These are phyloP conservation scores for Microctonus brassicae DNA, from an alignment of 2,888 invertebrate species.

Conservation along the genomic window DNA sequence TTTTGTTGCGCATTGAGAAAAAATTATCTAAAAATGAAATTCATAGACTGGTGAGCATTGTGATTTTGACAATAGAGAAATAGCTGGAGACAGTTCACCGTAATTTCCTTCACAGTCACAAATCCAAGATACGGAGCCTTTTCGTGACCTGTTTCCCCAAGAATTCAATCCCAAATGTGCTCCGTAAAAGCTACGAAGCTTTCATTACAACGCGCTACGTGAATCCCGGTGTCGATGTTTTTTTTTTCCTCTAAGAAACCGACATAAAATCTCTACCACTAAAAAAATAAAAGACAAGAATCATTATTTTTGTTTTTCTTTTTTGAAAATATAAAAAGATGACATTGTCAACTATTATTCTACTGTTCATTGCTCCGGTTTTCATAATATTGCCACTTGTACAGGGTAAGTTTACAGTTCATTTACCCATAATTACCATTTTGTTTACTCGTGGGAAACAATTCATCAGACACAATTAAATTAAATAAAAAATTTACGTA, in stretches of 20 bases:
- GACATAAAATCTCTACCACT: background rate
- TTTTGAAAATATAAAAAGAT: background rate
- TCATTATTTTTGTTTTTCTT: background rate
- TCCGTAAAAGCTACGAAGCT: background rate
- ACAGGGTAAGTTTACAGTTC: conserved; percentile 14
- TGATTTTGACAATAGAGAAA: background rate
- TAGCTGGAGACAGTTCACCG: background rate
- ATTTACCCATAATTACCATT: background rate
- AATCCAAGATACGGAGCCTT: background rate
- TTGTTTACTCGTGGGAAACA: background rate
- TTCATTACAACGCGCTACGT: background rate
- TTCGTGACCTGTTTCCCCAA: background rate
- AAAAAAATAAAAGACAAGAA: background rate
- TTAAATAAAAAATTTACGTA: background rate
- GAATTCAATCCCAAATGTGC: background rate
- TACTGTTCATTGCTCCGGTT: conserved; percentile 14
- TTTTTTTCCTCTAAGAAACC: background rate
- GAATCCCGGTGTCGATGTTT: background rate
- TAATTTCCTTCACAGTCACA: background rate
- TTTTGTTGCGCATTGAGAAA: no score
- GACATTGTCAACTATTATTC: conserved; percentile 10
- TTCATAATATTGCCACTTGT: conserved; percentile 6
- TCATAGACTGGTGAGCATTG: background rate
- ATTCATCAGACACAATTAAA: background rate
- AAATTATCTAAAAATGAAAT: background rate